Conservation (phyloP, 2,888 invertebrate genomes). For the Cataglyphis livida region DNA sequence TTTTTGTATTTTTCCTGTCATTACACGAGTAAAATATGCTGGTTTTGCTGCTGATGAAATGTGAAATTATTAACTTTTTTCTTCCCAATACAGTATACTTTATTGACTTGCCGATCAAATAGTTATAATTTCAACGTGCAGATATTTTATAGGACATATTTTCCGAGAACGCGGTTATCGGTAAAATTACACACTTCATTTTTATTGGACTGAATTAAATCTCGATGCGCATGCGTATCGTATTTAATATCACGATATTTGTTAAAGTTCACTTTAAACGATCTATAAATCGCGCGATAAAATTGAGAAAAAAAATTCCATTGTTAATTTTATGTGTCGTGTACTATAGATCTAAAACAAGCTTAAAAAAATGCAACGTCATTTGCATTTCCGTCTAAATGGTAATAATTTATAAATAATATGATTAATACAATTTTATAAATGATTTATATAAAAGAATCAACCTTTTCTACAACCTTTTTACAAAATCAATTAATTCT, state of each 20-base stretch:
- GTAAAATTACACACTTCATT: neutral
- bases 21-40: neutral
- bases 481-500: neutral
- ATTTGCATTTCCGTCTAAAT: neutral
- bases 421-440: neutral
- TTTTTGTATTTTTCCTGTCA: neutral
- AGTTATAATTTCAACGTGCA: neutral
- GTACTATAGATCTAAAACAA: neutral
- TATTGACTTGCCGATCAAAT: neutral
- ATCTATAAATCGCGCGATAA: neutral
- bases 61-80: neutral
- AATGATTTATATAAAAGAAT: neutral
- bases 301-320: neutral
- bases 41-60: neutral
- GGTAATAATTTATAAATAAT: neutral
- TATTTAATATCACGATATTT: neutral
- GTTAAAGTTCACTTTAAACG: neutral
- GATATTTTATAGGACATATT: neutral
- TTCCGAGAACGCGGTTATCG: neutral
- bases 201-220: constrained; percentile 3
- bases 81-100: neutral
- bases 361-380: neutral
- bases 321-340: neutral
- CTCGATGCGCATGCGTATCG: neutral
- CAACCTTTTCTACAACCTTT: neutral